A percentile compares a stretch with the other conserved stretches of the same genome.
These are phyloP conservation scores for Boloria selene DNA, from an alignment of 2,888 invertebrate species.

Conservation along the genomic window DNA sequence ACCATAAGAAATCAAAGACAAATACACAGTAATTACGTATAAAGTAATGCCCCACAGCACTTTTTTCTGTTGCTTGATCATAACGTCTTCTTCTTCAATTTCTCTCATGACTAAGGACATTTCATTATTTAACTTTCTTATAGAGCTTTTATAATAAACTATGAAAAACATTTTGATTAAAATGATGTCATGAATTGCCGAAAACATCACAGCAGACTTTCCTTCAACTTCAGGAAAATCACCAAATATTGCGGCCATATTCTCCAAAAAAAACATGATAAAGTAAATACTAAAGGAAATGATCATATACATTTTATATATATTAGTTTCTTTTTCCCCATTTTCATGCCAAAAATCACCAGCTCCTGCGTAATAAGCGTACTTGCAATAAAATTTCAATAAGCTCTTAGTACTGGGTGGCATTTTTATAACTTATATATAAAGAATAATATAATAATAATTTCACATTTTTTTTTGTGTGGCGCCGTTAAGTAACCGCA, in stretches of 20 bases:
- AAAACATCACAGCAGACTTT: conserved; percentile 72
- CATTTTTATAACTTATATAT: conserved; percentile 48
- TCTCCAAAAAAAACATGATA: conserved; percentile 68
- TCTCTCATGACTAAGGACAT: conserved; percentile 61
- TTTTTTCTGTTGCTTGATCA: conserved; percentile 64
- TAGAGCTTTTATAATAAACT: conserved; percentile 63
- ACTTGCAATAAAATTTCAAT: conserved; percentile 60
- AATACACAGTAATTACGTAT: conserved; percentile 65
- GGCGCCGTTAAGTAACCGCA: conserved; percentile 2
- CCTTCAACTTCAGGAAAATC: conserved; percentile 68
- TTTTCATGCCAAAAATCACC: conserved; percentile 69
- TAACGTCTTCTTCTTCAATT: conserved; percentile 59
- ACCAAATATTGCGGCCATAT: conserved; percentile 65
- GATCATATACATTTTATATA: conserved; percentile 57
- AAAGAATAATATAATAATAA: conserved; percentile 9
- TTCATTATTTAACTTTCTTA: conserved; percentile 67
- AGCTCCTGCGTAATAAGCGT: conserved; percentile 65
- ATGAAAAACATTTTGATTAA: conserved; percentile 66
- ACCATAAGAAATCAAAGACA: conserved; percentile 64
- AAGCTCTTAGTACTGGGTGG: conserved; percentile 55
- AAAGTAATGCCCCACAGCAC: conserved; percentile 59
- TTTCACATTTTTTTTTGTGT: conserved; percentile 8
- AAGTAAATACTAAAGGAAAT: conserved; percentile 63
- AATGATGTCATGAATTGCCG: conserved; percentile 70
- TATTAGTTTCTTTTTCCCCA: conserved; percentile 53